phyloP scores from a whole-genome alignment of 1,140 invertebrate species.

The Papilio machaon region DNA sequence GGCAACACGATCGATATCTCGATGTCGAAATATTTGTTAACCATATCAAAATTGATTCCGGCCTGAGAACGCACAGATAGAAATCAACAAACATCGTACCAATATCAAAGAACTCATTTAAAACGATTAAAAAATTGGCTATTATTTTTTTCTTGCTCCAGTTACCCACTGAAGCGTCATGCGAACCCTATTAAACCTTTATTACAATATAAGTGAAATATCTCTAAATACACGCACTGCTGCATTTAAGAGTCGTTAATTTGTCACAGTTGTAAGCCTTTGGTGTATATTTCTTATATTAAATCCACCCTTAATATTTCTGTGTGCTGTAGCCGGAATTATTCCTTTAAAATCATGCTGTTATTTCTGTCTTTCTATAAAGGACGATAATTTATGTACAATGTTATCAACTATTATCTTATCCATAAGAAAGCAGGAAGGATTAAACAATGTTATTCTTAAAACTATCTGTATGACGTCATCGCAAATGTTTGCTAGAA shows the following conservation, averaged over 20 bases:
- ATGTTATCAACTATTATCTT: slow-evolving; percentile 26
- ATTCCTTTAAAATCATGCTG: background rate
- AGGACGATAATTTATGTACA: background rate
- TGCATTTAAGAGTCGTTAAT: no score
- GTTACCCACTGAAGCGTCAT: no score
- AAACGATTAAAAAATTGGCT: no score
- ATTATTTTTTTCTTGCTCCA: no score
- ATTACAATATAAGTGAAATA: no score
- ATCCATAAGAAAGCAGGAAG: slow-evolving; percentile 19
- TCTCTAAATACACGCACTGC: no score
- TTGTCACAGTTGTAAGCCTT: background rate
- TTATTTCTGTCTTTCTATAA: background rate
- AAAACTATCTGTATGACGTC: background rate
- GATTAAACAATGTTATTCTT: background rate
- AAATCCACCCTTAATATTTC: background rate
- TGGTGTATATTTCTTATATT: background rate
- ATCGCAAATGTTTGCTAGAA: background rate
- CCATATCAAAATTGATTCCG: slow-evolving; percentile 60
- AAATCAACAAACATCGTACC: background rate
- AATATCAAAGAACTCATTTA: background rate
- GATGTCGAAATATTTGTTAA: slow-evolving; percentile 80
- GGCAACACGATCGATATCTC: slow-evolving; percentile 60
- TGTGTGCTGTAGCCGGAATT: background rate
- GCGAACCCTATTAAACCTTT: no score
- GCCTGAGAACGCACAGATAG: slow-evolving; percentile 50